phyloP scores from a whole-genome alignment of 2,888 invertebrate genomes.

The Meghimatium bilineatum region DNA sequence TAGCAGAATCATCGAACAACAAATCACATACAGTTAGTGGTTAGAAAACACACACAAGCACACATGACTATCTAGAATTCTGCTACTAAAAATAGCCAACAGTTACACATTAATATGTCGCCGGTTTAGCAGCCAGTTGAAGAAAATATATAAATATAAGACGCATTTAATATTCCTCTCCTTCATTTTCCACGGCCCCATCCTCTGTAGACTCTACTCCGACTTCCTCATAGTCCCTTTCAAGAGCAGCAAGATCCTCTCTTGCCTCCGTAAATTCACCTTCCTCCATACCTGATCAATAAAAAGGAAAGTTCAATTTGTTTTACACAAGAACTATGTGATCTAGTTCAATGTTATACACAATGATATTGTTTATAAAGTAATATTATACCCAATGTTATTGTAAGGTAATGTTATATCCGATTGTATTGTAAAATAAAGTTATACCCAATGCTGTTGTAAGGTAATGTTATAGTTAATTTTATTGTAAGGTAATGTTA shows the following conservation, averaged over 20 bases:
- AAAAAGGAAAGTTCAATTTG: neutral
- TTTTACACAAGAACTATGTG: no score
- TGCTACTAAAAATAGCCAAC: neutral
- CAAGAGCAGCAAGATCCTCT: conserved; percentile 49
- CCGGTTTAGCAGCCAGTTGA: neutral
- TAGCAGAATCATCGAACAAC: no score
- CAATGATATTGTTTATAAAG: no score
- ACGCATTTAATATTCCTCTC: conserved; percentile 38
- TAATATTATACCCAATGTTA: no score
- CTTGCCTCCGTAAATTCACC: conserved; percentile 51
- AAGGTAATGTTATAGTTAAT: no score
- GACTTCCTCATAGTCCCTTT: conserved; percentile 50
- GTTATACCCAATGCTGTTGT: no score
- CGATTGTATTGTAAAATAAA: no score
- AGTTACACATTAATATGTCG: neutral
- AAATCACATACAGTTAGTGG: no score
- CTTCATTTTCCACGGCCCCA: conserved; percentile 31
- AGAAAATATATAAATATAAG: neutral
- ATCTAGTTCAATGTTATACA: no score
- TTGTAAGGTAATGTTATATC: no score
- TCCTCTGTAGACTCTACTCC: conserved; percentile 37
- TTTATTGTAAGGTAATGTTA: no score
- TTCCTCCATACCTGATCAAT: conserved; percentile 50
- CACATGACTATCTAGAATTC: neutral
- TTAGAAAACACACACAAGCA: neutral